A percentile compares a stretch with the other conserved stretches of the same genome.
Evolutionary conservation across 2,888 invertebrate species (phyloP).

Genomic region (Eristalis pertinax): DNA sequence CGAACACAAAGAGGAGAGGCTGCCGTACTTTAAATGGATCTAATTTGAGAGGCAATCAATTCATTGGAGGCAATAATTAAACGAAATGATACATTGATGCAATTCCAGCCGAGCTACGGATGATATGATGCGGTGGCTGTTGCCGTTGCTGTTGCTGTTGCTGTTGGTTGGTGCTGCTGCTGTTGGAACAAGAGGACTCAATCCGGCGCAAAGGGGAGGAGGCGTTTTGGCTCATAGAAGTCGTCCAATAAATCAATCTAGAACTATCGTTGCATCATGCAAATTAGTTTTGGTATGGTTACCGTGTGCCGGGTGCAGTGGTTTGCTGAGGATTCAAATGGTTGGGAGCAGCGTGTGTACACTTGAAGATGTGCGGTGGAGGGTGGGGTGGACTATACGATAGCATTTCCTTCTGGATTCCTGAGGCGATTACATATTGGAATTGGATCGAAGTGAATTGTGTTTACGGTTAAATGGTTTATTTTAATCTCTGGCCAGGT

Average conservation of each 20-base stretch:
- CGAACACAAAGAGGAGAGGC: constrained; percentile 8
- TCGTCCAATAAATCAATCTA: constrained; percentile 70
- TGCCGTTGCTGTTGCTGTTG: no score
- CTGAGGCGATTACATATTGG: constrained; percentile 72
- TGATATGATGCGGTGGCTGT: not conserved
- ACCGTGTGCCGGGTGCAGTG: constrained; percentile 8
- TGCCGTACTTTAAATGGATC: constrained; percentile 70
- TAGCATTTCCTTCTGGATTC: constrained; percentile 63
- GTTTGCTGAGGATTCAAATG: constrained; percentile 22
- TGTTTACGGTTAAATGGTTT: constrained; percentile 72
- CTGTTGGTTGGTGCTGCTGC: no score
- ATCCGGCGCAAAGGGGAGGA: not conserved
- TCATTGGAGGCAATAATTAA: constrained; percentile 72
- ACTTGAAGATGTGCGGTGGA: constrained; percentile 67
- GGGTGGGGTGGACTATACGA: not conserved
- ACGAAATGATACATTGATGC: constrained; percentile 72
- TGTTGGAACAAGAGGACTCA: not conserved
- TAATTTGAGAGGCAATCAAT: constrained; percentile 73
- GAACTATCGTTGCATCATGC: constrained; percentile 70
- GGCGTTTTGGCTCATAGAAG: constrained; percentile 55
- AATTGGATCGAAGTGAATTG: constrained; percentile 71
- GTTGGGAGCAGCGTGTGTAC: not conserved
- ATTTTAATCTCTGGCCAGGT: constrained; percentile 72
- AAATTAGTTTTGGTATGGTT: constrained; percentile 69
- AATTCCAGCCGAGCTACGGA: constrained; percentile 44